Conservation (phyloP, 2,113 vertebrate species). For the Rana temporaria region DNA sequence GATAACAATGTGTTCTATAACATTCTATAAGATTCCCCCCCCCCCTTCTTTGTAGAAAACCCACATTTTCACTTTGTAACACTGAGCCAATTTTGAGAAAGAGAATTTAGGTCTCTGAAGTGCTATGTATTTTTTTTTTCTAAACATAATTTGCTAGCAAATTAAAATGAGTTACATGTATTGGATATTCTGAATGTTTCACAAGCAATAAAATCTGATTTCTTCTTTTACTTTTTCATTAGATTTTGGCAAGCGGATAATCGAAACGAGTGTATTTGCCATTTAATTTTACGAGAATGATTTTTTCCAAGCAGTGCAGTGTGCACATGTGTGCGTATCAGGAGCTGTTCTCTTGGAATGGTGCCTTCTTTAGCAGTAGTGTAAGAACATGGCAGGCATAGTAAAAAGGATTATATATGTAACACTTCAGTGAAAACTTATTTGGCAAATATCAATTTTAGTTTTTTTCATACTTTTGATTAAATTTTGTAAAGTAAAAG, state of each 20-base stretch:
- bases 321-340: constrained; percentile 39
- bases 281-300: constrained; percentile 64
- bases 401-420: constrained; percentile 42
- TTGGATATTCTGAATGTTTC: constrained; percentile 71
- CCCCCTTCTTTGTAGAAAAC: constrained; percentile 78
- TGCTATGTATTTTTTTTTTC: constrained; percentile 72
- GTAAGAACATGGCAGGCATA: constrained; percentile 39
- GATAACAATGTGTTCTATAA: constrained; percentile 78
- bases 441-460: constrained; percentile 38
- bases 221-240: constrained; percentile 76
- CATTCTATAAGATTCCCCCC: constrained; percentile 72
- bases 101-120: constrained; percentile 70
- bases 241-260: constrained; percentile 66
- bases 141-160: constrained; percentile 74
- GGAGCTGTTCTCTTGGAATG: constrained; percentile 38
- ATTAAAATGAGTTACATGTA: constrained; percentile 72
- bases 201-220: constrained; percentile 73
- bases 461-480: too few relatives aligned
- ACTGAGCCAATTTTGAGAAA: constrained; percentile 71
- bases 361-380: constrained; percentile 40
- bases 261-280: constrained; percentile 61
- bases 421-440: constrained; percentile 47
- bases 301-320: constrained; percentile 50
- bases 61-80: constrained; percentile 72
- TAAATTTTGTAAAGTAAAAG: too few relatives aligned